Conservation (phyloP, 2,113 vertebrate genomes). For the Dromaius novaehollandiae region DNA sequence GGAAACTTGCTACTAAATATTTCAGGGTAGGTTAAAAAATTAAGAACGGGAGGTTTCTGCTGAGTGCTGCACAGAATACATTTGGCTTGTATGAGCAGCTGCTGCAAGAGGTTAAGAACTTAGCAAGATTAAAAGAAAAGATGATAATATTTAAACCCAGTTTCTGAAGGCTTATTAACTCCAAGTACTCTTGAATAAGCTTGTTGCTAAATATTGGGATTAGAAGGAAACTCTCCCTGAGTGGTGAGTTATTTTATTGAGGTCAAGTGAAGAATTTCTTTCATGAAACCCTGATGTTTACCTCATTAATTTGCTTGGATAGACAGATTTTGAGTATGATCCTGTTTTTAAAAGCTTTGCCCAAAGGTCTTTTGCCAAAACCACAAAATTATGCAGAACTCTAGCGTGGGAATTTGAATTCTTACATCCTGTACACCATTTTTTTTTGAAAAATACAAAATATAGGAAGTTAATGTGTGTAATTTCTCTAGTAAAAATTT, state of each 20-base stretch:
- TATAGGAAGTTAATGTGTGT: background rate
- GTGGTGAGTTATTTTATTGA: background rate
- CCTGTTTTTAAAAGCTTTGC: background rate
- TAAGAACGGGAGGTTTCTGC: background rate
- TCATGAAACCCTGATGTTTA: background rate
- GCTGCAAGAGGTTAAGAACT: background rate
- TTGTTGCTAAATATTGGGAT: background rate
- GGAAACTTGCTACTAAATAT: background rate
- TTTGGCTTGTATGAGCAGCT: background rate
- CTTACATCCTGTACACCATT: background rate
- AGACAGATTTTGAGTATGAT: background rate
- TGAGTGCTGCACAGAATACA: background rate
- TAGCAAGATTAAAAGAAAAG: background rate
- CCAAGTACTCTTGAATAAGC: background rate
- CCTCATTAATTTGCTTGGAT: background rate
- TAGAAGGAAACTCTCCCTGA: background rate
- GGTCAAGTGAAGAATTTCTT: background rate
- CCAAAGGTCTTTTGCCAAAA: background rate
- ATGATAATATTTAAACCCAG: background rate
- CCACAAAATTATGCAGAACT: background rate
- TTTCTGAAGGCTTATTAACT: background rate
- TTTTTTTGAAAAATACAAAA: background rate
- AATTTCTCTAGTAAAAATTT: constrained; percentile 44
- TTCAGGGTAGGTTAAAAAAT: background rate
- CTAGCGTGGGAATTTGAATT: background rate